These are phyloP conservation scores for Glyphotaelius pellucidus DNA, from an alignment of 2,888 invertebrate species.

Conservation along the genomic window DNA sequence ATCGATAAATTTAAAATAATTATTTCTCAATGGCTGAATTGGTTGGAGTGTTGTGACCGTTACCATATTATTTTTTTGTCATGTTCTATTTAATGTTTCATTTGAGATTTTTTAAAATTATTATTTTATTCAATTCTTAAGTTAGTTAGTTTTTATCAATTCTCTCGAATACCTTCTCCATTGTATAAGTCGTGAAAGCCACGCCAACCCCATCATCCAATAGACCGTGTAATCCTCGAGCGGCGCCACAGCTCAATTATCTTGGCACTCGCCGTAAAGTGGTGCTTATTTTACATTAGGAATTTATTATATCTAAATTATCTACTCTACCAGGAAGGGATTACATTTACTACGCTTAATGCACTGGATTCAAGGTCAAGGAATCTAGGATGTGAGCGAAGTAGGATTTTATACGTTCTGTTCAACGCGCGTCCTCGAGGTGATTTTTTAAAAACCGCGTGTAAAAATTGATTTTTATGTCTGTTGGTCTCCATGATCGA, in stretches of 20 bases:
- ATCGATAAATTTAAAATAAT: too few species aligned
- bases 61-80: too few species aligned
- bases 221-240: conserved; percentile 61
- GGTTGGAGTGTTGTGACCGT: too few species aligned
- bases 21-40: too few species aligned
- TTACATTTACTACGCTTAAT: conserved; percentile 40
- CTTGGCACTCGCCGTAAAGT: conserved; percentile 54
- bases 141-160: too few species aligned
- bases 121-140: too few species aligned
- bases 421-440: neutral
- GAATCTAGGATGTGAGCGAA: neutral
- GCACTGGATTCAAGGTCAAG: neutral
- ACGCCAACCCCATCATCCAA: conserved; percentile 41
- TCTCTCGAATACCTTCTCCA: neutral
- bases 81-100: too few species aligned
- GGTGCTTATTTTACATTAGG: conserved; percentile 49
- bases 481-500: too few species aligned
- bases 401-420: neutral
- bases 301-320: conserved; percentile 62
- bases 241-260: conserved; percentile 59
- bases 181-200: neutral
- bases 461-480: too few species aligned
- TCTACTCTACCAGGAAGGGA: conserved; percentile 55
- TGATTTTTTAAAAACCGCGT: neutral
- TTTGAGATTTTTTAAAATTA: too few species aligned